Base-by-base conservation (phyloP, 2,888 invertebrate species). In the Drosophila mayaguana region DNA sequence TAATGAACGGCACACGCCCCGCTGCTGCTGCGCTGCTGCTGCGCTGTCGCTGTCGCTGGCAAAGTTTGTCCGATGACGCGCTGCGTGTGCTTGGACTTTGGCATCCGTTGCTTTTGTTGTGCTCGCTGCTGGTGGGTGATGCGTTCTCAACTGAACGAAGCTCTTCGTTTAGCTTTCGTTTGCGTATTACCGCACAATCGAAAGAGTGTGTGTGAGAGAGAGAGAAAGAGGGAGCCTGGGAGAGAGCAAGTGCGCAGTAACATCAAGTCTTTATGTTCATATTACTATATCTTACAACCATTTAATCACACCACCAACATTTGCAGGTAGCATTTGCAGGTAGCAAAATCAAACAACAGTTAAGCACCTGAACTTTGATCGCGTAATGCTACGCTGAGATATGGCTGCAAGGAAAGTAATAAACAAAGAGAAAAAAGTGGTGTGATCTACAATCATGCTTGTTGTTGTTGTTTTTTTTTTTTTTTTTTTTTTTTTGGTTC, bases 21-120 rank as follows among this genome's bases (percentile, higher is more conserved):
- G 53, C 18, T 22, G 46, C 25, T 46, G n/a, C 46, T n/a, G 46
- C 42, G 34, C 18, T 72, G 72, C 48, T 32, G 18, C 40, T 43
- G 22, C 32, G 25, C 18, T 69, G 72, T 55, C 42, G 18, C 48
- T 28, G 22, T 5, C 25, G 9, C 18, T 70, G 70, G 60, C 71
- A 71, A 66, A 79, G 80, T 66, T 75, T 79, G 45, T 34, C 62
- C 57, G 71, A 68, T 81, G 81, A 81, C 81, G 81, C 77, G 83
- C 18, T 61, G 22, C 43, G 20, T 72, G 67, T 65, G 70, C 71
- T 80, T 81, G 80, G 80, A 83, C 83, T 81, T 80, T 81, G 80
- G 16, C 46, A 40, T 60, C n/a, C n/a, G 9, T 34, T 55, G 51
- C 68, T 48, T 28, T 43, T 66, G 50, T 45, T 53, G 12, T 50